phyloP scores from a whole-genome alignment of 2,113 vertebrate genomes.

The Chaetops frenatus region DNA sequence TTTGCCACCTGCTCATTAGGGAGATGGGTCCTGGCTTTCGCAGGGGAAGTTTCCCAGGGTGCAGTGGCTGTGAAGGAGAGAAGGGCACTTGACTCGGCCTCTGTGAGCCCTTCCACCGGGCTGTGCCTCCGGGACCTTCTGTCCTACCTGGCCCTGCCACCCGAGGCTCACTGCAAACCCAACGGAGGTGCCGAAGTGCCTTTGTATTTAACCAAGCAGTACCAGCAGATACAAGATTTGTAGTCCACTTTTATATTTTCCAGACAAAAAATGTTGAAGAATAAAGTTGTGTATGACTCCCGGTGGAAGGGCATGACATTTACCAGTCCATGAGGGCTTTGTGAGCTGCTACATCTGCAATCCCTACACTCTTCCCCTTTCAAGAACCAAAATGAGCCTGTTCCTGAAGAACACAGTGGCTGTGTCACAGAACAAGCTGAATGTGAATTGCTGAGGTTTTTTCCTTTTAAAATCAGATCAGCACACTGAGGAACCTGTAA shows the following conservation, averaged over 20 bases:
- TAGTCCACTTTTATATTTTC: not conserved
- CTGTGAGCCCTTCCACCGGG: accelerated
- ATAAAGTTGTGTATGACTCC: not conserved
- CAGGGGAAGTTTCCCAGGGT: not conserved
- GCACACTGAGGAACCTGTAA: not conserved
- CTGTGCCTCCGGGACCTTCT: accelerated
- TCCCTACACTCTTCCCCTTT: not conserved
- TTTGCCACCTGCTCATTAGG: not conserved
- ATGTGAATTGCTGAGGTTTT: not conserved
- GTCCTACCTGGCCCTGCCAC: not conserved
- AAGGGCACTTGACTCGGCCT: not conserved
- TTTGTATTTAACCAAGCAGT: not conserved
- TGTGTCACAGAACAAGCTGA: not conserved
- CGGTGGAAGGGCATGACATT: accelerated
- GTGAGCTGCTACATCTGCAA: not conserved
- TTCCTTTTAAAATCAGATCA: not conserved
- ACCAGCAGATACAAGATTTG: not conserved
- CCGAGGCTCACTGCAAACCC: not conserved
- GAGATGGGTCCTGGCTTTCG: not conserved
- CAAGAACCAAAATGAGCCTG: not conserved
- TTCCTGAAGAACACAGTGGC: not conserved
- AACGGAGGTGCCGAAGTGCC: not conserved
- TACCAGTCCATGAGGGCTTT: not conserved
- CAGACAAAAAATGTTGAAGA: not conserved
- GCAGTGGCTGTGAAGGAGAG: not conserved